phyloP scores from a whole-genome alignment of 1,140 invertebrate genomes.

The Anthonomus grandis region DNA sequence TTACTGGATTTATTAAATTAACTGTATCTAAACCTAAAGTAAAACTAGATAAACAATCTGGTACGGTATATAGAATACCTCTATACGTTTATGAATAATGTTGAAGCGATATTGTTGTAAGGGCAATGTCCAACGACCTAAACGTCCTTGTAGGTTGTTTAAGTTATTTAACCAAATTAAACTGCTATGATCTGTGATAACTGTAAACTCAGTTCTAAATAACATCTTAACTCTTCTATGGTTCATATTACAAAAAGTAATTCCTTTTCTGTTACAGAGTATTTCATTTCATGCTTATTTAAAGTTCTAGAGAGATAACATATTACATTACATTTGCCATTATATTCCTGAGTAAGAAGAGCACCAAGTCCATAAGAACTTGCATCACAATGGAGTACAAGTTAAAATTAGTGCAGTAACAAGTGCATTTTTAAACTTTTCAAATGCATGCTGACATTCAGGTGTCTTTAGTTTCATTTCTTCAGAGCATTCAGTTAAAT shows the following conservation, averaged over 20 bases:
- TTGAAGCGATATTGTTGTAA: conserved; percentile 45
- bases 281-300: conserved; percentile 48
- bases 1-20: too few species aligned
- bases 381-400: too few species aligned
- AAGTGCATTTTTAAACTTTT: too few species aligned
- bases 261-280: conserved; percentile 50
- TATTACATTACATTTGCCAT: conserved; percentile 13
- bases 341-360: conserved; percentile 22
- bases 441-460: too few species aligned
- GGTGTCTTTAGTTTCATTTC: too few species aligned
- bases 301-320: conserved; percentile 12
- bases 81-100: conserved; percentile 39
- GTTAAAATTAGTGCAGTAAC: too few species aligned
- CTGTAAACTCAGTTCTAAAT: conserved; percentile 49
- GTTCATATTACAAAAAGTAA: conserved; percentile 49
- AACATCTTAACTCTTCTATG: conserved; percentile 47
- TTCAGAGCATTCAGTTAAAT: too few species aligned
- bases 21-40: too few species aligned
- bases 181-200: conserved; percentile 51
- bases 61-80: conserved; percentile 34
- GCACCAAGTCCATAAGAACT: conserved; percentile 28
- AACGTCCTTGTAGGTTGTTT: conserved; percentile 45
- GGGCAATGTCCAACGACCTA: conserved; percentile 47
- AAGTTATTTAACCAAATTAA: conserved; percentile 49
- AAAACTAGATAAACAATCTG: too few species aligned